These are phyloP conservation scores for Gryllus bimaculatus DNA, from an alignment of 1,140 invertebrate genomes.

Conservation along the genomic window DNA sequence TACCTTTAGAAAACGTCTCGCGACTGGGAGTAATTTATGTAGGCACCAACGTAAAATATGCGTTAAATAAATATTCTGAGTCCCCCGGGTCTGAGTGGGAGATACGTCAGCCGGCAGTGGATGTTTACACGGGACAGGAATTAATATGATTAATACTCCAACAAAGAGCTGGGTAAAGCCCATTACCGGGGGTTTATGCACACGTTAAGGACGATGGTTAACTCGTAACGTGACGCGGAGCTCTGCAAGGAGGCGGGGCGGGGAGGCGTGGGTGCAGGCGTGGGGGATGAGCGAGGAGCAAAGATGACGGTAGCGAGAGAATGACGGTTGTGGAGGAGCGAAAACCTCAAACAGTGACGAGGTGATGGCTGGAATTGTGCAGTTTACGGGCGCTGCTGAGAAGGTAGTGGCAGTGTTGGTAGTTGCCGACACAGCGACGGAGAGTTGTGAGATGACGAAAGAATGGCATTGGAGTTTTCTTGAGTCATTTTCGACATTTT, in stretches of 20 bases:
- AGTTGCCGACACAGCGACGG: no score
- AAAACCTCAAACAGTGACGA: no score
- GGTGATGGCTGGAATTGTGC: no score
- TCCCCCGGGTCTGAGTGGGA: neutral
- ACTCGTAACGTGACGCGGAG: neutral
- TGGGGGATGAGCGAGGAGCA: neutral
- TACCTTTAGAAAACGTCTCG: no score
- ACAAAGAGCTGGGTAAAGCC: neutral
- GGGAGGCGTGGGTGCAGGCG: neutral
- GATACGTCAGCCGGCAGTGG: neutral
- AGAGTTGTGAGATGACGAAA: no score
- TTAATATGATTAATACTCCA: slow-evolving; percentile 2
- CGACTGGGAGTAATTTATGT: neutral
- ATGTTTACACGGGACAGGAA: neutral
- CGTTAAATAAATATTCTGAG: neutral
- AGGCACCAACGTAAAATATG: neutral
- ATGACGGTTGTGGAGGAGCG: neutral
- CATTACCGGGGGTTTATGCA: neutral
- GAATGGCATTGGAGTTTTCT: no score
- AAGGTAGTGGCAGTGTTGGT: no score
- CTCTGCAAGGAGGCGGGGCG: neutral
- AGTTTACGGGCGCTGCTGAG: no score
- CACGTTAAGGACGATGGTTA: neutral
- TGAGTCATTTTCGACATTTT: no score
- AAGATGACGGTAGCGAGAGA: neutral